Conservation (phyloP, 2,888 invertebrate genomes). For the Steinernema scapterisci region DNA sequence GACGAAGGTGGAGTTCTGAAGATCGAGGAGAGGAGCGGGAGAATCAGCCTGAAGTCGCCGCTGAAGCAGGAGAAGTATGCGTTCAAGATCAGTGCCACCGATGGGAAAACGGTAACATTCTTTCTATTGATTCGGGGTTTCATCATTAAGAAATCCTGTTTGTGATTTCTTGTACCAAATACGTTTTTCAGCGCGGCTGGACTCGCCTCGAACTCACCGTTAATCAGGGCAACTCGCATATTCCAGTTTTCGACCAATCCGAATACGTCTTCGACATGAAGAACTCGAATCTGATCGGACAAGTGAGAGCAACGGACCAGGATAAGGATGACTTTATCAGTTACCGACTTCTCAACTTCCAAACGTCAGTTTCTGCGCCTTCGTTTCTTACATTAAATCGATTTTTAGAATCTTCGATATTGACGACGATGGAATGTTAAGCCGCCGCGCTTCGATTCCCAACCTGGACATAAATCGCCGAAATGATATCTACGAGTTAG, state of each 20-base stretch:
- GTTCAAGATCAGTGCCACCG: constrained; percentile 36
- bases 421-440: constrained; percentile 39
- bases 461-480: not conserved
- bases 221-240: constrained; percentile 33
- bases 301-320: constrained; percentile 36
- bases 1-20: constrained; percentile 34
- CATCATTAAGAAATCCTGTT: not conserved
- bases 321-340: constrained; percentile 37
- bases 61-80: constrained; percentile 38
- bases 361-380: constrained; percentile 19
- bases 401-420: constrained; percentile 37
- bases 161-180: not conserved
- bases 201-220: constrained; percentile 38
- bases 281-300: constrained; percentile 36
- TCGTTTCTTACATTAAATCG: not conserved
- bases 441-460: not conserved
- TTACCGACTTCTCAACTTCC: constrained; percentile 38
- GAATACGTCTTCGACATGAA: constrained; percentile 38
- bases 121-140: too few species aligned
- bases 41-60: constrained; percentile 37
- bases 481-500: constrained; percentile 48
- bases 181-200: constrained; percentile 38
- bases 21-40: constrained; percentile 38
- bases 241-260: constrained; percentile 40
- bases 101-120: constrained; percentile 38